Percentiles rank a stretch among this genome's conserved stretches.
Conservation (phyloP, 53 echinoderm and acorn worm species). For the Temnopleurus reevesii region DNA sequence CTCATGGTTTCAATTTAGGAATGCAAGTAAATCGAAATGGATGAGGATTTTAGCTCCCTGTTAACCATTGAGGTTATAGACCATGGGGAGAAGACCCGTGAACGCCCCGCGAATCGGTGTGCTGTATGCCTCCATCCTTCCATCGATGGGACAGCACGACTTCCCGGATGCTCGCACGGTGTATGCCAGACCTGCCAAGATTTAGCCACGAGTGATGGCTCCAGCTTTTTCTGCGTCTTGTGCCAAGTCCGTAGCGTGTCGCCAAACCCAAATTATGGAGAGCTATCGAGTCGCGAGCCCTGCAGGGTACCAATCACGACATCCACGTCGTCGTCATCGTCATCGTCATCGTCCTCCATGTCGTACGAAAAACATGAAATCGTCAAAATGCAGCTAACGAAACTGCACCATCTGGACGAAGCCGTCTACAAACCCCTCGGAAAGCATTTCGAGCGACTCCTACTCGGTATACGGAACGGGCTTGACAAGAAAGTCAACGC, state of each 20-base stretch:
- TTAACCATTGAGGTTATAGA: not conserved
- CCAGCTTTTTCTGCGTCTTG: not conserved
- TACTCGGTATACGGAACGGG: not conserved
- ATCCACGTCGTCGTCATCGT: not conserved
- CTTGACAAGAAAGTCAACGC: not conserved
- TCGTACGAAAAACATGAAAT: not conserved
- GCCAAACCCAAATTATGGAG: not conserved
- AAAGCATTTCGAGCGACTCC: not conserved
- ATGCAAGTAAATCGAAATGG: no score
- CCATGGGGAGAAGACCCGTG: not conserved
- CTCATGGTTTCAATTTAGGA: no score
- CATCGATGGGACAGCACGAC: not conserved
- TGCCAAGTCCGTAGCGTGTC: constrained; percentile 47
- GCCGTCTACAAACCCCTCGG: not conserved
- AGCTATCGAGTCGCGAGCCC: not conserved
- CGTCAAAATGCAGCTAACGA: not conserved
- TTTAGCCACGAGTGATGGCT: not conserved
- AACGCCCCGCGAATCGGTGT: not conserved
- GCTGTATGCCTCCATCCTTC: not conserved
- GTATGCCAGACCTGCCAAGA: not conserved
- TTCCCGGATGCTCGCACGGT: not conserved
- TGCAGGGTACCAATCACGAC: not conserved
- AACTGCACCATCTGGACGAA: constrained; percentile 15
- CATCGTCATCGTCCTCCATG: not conserved
- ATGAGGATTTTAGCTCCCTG: not conserved